These are phyloP conservation scores for Antheraea pernyi DNA, from an alignment of 1,140 invertebrate genomes.

Conservation along the genomic window DNA sequence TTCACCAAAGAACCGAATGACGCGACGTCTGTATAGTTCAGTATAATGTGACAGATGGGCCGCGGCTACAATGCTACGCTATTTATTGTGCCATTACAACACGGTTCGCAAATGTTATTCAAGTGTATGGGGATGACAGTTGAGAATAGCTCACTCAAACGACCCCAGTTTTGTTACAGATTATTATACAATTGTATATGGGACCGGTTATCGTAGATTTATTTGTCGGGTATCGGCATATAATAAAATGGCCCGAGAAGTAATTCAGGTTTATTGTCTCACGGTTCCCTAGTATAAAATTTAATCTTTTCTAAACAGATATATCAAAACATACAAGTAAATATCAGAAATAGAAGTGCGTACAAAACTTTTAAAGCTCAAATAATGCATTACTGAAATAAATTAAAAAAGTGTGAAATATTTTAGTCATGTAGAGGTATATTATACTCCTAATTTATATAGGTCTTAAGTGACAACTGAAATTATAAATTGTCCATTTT, in stretches of 20 bases:
- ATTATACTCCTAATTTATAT: too few relatives aligned
- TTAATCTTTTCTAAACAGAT: too few relatives aligned
- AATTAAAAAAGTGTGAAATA: too few relatives aligned
- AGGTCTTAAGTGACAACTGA: too few relatives aligned
- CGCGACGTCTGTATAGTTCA: slow-evolving; percentile 79
- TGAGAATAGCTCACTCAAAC: slow-evolving; percentile 58
- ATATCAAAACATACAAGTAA: too few relatives aligned
- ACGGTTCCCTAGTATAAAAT: slow-evolving; percentile 48
- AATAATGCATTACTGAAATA: too few relatives aligned
- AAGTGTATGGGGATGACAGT: slow-evolving; percentile 61
- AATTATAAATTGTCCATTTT: too few relatives aligned
- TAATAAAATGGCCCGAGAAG: slow-evolving; percentile 62
- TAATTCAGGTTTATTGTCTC: slow-evolving; percentile 74
- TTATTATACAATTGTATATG: slow-evolving; percentile 52
- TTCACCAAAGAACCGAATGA: slow-evolving; percentile 70
- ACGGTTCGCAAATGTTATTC: slow-evolving; percentile 65
- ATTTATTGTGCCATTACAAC: slow-evolving; percentile 76
- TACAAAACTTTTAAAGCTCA: too few relatives aligned
- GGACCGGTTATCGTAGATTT: slow-evolving; percentile 55
- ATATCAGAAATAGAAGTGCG: too few relatives aligned
- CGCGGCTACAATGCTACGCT: slow-evolving; percentile 60
- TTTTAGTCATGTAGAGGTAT: too few relatives aligned
- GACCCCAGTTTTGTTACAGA: slow-evolving; percentile 42
- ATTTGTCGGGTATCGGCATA: slow-evolving; percentile 66
- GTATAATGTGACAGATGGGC: slow-evolving; percentile 77